Base-by-base conservation (phyloP, 1,140 invertebrate species). In the Camponotus pennsylvanicus region DNA sequence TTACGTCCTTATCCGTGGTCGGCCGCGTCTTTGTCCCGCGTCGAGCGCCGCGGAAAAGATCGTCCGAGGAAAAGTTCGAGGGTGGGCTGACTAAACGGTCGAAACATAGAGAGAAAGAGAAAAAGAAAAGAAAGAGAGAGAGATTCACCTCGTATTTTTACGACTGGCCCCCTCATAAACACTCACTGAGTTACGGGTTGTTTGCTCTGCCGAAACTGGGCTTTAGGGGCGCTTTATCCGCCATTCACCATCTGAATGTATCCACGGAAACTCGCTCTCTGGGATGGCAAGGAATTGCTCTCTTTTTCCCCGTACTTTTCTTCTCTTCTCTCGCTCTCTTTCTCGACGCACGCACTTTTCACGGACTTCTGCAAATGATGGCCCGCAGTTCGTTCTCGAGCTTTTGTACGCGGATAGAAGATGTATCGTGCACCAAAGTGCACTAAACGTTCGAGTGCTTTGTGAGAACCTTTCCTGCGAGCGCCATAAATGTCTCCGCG, bases 151-250 rank as follows among this genome's bases (percentile, higher is more conserved):
- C 85, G 91, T 91, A 92, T 91, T 94, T 94, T 94, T 95, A 94
- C 93, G 93, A 93, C 91, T 88, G 59, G n/a, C 82, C 89, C 89
- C 90, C 93, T 95, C 94, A 92, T 95, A 95, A 94, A 94, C 93
- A 93, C 94, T 92, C 92, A 90, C 91, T 91, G 92, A 94, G 93
- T 94, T 94, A 94, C 93, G 93, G 93, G 89, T 94, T 94, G 93
- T 94, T 94, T 93, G 93, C 90, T 91, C 89, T 89, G 83, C 90
- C 86, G 86, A 92, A 92, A 91, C 88, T 92, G 78, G 88, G 87
- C 92, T 93, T 93, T 89, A 91, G 89, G 92, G 91, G 87, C 85
- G 86, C 76, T 93, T 92, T 92, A 89, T 67, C 83, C 73, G 34
- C 63, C 63, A 64, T 87, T n/a, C 71, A 87, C 80, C 84, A 85